Conservation (phyloP, 2,888 invertebrate genomes). For the Polydrusus pterygomalis region DNA sequence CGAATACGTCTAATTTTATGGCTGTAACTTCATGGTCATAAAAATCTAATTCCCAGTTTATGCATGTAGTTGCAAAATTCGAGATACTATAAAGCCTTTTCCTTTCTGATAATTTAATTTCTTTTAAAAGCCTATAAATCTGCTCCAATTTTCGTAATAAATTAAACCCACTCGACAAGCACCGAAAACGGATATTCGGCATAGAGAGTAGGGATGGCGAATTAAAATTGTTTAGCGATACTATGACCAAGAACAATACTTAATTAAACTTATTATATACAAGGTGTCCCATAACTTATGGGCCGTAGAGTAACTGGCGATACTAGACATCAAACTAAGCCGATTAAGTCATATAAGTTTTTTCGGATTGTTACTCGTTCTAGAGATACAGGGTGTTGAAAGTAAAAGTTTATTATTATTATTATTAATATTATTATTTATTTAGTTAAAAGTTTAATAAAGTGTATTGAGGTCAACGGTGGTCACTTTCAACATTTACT, state of each 20-base stretch:
- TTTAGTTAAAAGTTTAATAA: too few species aligned
- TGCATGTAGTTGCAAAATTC: background rate
- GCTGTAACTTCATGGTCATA: background rate
- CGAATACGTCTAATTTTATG: background rate
- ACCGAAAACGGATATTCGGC: background rate
- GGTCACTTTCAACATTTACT: too few species aligned
- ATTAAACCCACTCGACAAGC: constrained; percentile 16
- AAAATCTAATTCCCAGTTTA: background rate
- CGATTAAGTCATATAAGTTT: too few species aligned
- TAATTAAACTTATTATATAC: too few species aligned
- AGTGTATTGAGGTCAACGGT: too few species aligned
- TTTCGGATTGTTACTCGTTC: too few species aligned
- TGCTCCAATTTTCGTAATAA: constrained; percentile 5
- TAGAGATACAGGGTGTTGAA: too few species aligned
- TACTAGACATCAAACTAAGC: too few species aligned
- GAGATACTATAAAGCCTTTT: background rate
- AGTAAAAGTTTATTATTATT: too few species aligned
- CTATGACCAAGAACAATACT: background rate
- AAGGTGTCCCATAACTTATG: too few species aligned
- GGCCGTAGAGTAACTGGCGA: too few species aligned
- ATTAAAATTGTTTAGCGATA: background rate
- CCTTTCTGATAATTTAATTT: constrained; percentile 13
- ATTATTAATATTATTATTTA: too few species aligned
- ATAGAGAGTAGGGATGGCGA: background rate
- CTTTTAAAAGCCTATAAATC: constrained; percentile 8